Percentiles rank a stretch among this genome's conserved stretches.
phyloP scores from a whole-genome alignment of 37 sponge, comb jelly and placozoan species.

The Chondrilla cf. caribensis region DNA sequence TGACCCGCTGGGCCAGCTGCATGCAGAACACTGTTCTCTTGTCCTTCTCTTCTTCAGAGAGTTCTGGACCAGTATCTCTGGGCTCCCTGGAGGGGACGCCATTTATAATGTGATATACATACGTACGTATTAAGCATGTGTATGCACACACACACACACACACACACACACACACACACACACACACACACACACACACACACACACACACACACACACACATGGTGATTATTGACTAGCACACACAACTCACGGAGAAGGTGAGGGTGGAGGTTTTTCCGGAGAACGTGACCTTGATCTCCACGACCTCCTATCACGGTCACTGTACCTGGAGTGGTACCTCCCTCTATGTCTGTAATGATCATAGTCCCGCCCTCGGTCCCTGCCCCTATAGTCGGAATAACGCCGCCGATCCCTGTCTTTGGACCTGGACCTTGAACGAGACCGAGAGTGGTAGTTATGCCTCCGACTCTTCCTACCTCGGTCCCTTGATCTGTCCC shows the following conservation, averaged over 20 bases:
- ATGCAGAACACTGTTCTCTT: constrained; percentile 93
- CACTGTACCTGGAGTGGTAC: constrained; percentile 31
- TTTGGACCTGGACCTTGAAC: constrained; percentile 22
- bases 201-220: no score
- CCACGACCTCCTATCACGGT: constrained; percentile 39
- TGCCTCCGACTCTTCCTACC: constrained; percentile 27
- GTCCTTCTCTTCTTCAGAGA: constrained; percentile 85
- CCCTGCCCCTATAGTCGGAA: neutral
- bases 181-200: no score
- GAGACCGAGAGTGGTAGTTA: constrained; percentile 36
- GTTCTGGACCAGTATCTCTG: constrained; percentile 56
- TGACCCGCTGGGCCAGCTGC: constrained; percentile 84
- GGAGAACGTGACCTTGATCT: neutral
- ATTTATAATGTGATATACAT: no score
- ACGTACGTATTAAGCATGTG: no score
- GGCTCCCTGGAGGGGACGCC: no score
- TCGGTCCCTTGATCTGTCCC: constrained; percentile 22
- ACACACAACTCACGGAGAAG: no score
- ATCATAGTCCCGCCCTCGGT: constrained; percentile 1
- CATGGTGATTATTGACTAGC: no score
- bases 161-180: no score
- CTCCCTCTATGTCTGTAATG: constrained; percentile 19
- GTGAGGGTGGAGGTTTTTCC: neutral
- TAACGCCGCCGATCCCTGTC: neutral
- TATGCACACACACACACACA: no score